Evolutionary conservation across 2,113 vertebrate genomes (phyloP).

Genomic region (Crotalus horridus): DNA sequence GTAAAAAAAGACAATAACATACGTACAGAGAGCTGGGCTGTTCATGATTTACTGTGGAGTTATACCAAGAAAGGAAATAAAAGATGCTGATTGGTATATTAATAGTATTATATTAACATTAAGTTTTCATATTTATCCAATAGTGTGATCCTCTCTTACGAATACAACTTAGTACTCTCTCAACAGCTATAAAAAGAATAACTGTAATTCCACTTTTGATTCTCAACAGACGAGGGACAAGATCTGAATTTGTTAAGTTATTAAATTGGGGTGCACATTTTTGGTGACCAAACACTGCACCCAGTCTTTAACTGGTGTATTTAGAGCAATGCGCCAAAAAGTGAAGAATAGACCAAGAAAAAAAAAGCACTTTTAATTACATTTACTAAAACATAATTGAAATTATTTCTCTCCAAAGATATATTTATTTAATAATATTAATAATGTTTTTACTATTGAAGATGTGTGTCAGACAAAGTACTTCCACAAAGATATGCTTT

Average conservation of each 20-base stretch:
- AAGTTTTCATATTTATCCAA: background rate
- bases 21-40: background rate
- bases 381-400: no score
- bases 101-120: background rate
- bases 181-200: background rate
- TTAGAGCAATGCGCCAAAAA: background rate
- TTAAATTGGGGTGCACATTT: background rate
- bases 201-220: background rate
- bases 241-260: background rate
- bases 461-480: background rate
- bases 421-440: background rate
- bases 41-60: background rate
- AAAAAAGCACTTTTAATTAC: background rate
- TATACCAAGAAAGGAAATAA: background rate
- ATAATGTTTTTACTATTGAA: background rate
- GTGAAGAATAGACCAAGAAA: background rate
- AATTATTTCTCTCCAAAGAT: background rate
- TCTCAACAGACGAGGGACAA: background rate
- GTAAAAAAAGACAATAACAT: background rate
- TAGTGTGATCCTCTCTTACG: background rate
- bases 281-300: background rate
- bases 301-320: background rate
- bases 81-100: background rate
- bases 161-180: background rate
- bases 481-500: background rate